phyloP scores from a whole-genome alignment of 2,888 invertebrate genomes.

The Xanthorhoe spadicearia region DNA sequence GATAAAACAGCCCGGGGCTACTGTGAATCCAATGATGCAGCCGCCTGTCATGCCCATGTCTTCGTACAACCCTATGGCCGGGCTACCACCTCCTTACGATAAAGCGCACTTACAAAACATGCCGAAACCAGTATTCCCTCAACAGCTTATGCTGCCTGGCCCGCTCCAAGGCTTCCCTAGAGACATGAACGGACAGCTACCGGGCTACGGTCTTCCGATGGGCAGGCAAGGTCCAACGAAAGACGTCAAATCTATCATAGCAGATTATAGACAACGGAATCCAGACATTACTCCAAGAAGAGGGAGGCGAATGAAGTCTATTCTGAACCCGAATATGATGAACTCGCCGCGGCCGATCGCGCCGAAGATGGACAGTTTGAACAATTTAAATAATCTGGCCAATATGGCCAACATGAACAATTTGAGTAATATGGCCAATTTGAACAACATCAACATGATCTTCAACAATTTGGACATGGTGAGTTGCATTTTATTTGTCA shows the following conservation, averaged over 20 bases:
- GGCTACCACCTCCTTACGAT: constrained; percentile 77
- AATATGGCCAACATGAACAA: constrained; percentile 50
- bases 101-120: constrained; percentile 76
- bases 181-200: constrained; percentile 85
- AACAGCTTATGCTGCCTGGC: constrained; percentile 75
- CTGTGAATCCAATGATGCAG: constrained; percentile 68
- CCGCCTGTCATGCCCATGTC: constrained; percentile 69
- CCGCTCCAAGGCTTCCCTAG: constrained; percentile 72
- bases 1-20: constrained; percentile 70
- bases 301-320: constrained; percentile 86
- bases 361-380: constrained; percentile 70
- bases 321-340: constrained; percentile 78
- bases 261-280: constrained; percentile 91
- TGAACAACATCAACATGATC: constrained; percentile 72
- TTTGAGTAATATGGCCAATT: constrained; percentile 40
- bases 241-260: constrained; percentile 92
- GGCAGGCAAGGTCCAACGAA: constrained; percentile 91
- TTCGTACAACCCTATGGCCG: constrained; percentile 74
- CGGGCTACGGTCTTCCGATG: constrained; percentile 81
- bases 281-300: constrained; percentile 89
- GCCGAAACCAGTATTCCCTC: constrained; percentile 76
- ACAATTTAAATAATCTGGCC: constrained; percentile 42
- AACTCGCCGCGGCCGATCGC: constrained; percentile 74
- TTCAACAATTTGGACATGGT: constrained; percentile 82
- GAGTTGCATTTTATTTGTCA: constrained; percentile 49